Evolutionary conservation across 2,888 invertebrate genomes (phyloP).

Genomic region (Zootermopsis nevadensis): DNA sequence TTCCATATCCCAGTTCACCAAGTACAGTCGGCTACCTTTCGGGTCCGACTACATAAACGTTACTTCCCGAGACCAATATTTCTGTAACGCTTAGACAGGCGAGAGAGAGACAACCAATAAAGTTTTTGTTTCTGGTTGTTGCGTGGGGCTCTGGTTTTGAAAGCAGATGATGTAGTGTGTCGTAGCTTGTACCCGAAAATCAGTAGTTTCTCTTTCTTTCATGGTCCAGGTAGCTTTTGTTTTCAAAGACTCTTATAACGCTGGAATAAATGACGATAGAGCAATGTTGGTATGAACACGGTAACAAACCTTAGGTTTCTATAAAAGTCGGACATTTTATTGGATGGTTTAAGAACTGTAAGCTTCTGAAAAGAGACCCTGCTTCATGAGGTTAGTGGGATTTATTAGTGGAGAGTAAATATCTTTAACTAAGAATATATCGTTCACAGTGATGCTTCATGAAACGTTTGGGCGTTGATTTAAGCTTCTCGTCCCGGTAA

Average conservation of each 20-base stretch:
- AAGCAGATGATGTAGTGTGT: conserved; percentile 33
- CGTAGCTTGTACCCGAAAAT: background rate
- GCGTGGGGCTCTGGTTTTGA: conserved; percentile 19
- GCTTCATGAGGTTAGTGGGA: too few species aligned
- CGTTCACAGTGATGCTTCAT: background rate
- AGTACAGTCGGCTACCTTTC: too few species aligned
- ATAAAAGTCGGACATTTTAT: too few species aligned
- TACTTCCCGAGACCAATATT: background rate
- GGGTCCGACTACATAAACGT: background rate
- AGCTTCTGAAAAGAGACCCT: too few species aligned
- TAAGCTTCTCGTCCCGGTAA: background rate
- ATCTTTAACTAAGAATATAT: background rate
- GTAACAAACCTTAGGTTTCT: too few species aligned
- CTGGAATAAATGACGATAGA: too few species aligned
- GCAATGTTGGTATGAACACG: too few species aligned
- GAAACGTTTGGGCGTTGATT: background rate
- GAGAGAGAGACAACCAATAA: background rate
- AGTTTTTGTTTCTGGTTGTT: conserved; percentile 1
- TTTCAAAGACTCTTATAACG: background rate
- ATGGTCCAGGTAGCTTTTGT: background rate
- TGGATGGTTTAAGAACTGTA: too few species aligned
- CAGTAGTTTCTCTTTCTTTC: background rate
- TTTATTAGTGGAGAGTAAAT: too few species aligned
- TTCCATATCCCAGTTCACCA: background rate
- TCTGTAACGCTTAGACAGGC: background rate